phyloP scores from a whole-genome alignment of 2,113 vertebrate genomes.

The Cochlearius cochlearius region DNA sequence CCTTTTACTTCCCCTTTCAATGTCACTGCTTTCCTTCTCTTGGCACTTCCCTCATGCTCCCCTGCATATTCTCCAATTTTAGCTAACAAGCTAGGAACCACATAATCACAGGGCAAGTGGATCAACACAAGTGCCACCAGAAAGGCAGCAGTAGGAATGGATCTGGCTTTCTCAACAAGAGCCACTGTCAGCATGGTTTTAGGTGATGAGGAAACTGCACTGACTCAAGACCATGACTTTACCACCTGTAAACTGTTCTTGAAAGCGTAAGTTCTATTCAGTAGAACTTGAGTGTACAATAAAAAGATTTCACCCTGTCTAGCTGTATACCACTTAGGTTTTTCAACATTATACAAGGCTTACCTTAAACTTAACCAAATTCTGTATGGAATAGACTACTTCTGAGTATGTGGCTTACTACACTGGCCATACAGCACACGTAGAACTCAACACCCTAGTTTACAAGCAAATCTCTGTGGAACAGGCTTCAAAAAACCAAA shows the following conservation, averaged over 20 bases:
- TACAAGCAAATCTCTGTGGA: not conserved
- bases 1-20: not conserved
- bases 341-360: not conserved
- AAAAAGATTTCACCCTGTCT: not conserved
- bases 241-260: not conserved
- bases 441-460: not conserved
- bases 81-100: not conserved
- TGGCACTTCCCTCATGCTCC: not conserved
- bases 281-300: not conserved
- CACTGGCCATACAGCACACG: not conserved
- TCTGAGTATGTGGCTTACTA: not conserved
- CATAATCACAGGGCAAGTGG: not conserved
- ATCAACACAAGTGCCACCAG: not conserved
- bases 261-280: not conserved
- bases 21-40: not conserved
- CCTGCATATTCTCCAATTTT: not conserved
- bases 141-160: not conserved
- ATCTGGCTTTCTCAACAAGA: not conserved
- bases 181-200: not conserved
- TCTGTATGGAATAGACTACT: not conserved
- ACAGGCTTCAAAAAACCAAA: fast-evolving
- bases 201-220: not conserved
- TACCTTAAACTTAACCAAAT: not conserved
- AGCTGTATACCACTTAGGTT: not conserved
- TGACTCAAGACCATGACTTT: not conserved